These are phyloP conservation scores for Andrena trimmerana DNA, from an alignment of 2,888 invertebrate genomes.

Conservation along the genomic window DNA sequence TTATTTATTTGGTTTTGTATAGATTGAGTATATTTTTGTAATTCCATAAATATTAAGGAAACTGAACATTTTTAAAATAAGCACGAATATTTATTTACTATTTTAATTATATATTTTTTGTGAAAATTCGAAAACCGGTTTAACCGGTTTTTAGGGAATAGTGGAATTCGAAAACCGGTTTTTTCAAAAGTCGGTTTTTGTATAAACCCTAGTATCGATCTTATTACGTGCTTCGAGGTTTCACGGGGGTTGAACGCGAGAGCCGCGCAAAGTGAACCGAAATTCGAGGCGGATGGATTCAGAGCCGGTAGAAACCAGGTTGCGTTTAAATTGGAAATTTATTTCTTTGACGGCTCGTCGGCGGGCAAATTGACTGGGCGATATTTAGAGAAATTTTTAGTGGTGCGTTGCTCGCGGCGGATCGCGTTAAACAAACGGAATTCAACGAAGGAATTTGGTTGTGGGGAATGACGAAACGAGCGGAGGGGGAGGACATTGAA, in stretches of 20 bases:
- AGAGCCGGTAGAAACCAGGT: conserved; percentile 20
- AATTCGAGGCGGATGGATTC: conserved; percentile 27
- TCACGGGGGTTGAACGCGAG: conserved; percentile 41
- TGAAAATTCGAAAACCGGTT: too few relatives aligned
- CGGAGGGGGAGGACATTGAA: conserved; percentile 26
- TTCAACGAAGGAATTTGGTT: background rate
- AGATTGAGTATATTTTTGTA: too few relatives aligned
- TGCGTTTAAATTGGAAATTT: conserved; percentile 23
- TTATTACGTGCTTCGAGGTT: conserved; percentile 56
- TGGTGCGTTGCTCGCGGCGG: background rate
- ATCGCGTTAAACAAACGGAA: conserved; percentile 9
- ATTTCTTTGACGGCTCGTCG: background rate
- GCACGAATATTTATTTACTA: too few relatives aligned
- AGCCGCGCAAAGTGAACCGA: conserved; percentile 46
- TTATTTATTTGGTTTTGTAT: too few relatives aligned
- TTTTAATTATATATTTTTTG: too few relatives aligned
- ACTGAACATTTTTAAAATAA: too few relatives aligned
- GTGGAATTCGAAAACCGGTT: too few relatives aligned
- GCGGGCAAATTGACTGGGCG: background rate
- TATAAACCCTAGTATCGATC: too few relatives aligned
- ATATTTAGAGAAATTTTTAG: background rate
- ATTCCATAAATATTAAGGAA: too few relatives aligned
- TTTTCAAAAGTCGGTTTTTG: too few relatives aligned
- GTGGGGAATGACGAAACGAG: conserved; percentile 19
- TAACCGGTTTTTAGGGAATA: too few relatives aligned